Evolutionary conservation across 2,888 invertebrate species (phyloP).

Genomic region (Aproaerema taeniolella): DNA sequence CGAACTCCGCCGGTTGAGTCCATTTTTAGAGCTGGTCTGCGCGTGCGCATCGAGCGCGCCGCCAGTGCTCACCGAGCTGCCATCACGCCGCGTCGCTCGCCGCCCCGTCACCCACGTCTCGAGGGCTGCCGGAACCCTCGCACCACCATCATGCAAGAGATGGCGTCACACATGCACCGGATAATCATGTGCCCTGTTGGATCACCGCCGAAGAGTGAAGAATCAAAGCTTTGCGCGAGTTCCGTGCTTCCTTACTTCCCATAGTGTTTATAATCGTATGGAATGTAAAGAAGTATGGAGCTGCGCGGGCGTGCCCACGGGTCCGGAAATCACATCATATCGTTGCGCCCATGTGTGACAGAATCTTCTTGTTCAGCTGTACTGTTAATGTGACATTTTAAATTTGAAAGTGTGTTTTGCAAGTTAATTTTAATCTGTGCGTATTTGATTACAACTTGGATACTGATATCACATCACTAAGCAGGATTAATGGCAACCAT

Average conservation of each 20-base stretch:
- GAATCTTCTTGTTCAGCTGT: slow-evolving; percentile 29
- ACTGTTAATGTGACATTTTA: slow-evolving; percentile 28
- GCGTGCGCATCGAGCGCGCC: slow-evolving; percentile 67
- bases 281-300: slow-evolving; percentile 99
- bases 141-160: slow-evolving; percentile 33
- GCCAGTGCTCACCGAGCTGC: slow-evolving; percentile 69
- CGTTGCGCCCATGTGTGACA: slow-evolving; percentile 39
- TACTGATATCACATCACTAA: too few relatives aligned
- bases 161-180: slow-evolving; percentile 37
- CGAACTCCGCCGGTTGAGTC: slow-evolving; percentile 72
- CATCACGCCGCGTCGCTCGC: slow-evolving; percentile 68
- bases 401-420: slow-evolving; percentile 33
- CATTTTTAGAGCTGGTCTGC: slow-evolving; percentile 77
- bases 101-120: slow-evolving; percentile 42
- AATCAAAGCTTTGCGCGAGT: slow-evolving; percentile 80
- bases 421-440: too few relatives aligned
- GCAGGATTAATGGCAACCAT: slow-evolving; percentile 22
- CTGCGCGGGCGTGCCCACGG: slow-evolving; percentile 74
- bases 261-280: slow-evolving; percentile 91
- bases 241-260: slow-evolving; percentile 98
- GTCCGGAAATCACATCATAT: slow-evolving; percentile 39
- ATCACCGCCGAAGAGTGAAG: slow-evolving; percentile 42
- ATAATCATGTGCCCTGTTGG: slow-evolving; percentile 13
- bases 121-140: slow-evolving; percentile 31
- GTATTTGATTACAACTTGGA: too few relatives aligned